Evolutionary conservation across 1,140 invertebrate species (phyloP), one percentile per base, ranked within the genome.

Genomic region (Neodiprion pinetum): DNA sequence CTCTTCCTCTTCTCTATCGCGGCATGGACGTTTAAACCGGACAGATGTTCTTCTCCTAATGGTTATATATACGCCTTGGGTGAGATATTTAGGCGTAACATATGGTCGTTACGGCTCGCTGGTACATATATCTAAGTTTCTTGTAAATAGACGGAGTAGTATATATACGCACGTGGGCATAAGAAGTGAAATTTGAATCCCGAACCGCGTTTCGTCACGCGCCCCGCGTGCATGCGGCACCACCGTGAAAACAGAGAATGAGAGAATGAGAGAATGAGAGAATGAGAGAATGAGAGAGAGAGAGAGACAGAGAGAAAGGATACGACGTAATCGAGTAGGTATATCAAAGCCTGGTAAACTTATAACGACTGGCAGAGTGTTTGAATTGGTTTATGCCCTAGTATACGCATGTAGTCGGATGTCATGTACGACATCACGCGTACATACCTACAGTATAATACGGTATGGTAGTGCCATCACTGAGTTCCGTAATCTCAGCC

Each of bases 11-110:
- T 40, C 28, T 40, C 28, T 40, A 40, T 40, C 28, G 28, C 28
- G 28, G 28, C 28, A 40, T 40, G 28, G 53, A n/a, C 53, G n/a
- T 61, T 61, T 61, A 61, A 61, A 61, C n/a, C 11, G n/a, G 53
- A 61, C 53, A 40, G 28, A 40, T 40, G 28, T 40, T 40, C 28
- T 40, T 40, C 28, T 40, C 28, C 28, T 40, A 40, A 40, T 40
- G 28, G 28, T 40, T 40, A 40, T 40, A 40, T 40, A 40, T 40
- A 40, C 28, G 28, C 28, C 28, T 5, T 40, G n/a, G 53, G 53
- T 61, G 53, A 61, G 53, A 61, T 17, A 61, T 61, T 61, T 61
- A 61, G 53, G 53, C 53, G 53, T 61, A 61, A 61, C 53, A 17
- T 61, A 40, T 40, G 28, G 28, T 40, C 28, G 53, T 4, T 12